Evolutionary conservation across 2,888 invertebrate genomes (phyloP).

Genomic region (Oligia strigilis): DNA sequence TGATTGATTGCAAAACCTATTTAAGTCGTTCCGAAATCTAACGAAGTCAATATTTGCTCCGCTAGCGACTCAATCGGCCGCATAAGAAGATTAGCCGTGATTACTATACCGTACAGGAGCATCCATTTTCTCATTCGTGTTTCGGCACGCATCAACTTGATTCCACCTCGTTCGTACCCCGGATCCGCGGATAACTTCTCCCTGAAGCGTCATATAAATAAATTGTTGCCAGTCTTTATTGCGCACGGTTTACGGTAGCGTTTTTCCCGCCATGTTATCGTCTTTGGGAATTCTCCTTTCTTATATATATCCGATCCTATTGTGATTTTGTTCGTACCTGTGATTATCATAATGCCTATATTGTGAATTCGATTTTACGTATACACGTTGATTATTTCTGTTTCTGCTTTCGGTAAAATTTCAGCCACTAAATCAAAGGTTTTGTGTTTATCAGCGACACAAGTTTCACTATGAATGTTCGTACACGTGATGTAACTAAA

Average conservation of each 20-base stretch:
- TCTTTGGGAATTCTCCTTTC: constrained; percentile 84
- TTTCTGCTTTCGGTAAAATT: constrained; percentile 21
- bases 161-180: constrained; percentile 84
- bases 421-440: constrained; percentile 17
- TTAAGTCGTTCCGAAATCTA: constrained; percentile 14
- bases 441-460: constrained; percentile 17
- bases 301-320: constrained; percentile 82
- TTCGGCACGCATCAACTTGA: constrained; percentile 87
- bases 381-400: constrained; percentile 66
- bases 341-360: constrained; percentile 84
- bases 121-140: constrained; percentile 81
- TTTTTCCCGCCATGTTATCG: constrained; percentile 86
- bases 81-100: constrained; percentile 76
- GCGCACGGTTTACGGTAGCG: constrained; percentile 85
- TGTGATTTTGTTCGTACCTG: constrained; percentile 84
- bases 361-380: constrained; percentile 73
- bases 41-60: constrained; percentile 48
- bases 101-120: constrained; percentile 76
- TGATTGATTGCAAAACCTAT: constrained; percentile 25
- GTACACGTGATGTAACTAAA: constrained; percentile 51
- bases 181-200: constrained; percentile 87
- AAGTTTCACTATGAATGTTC: constrained; percentile 38
- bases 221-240: constrained; percentile 90
- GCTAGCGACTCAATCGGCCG: constrained; percentile 67
- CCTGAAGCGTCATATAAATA: constrained; percentile 90